Conservation (phyloP, 2,113 vertebrate species). For the Psophia crepitans region DNA sequence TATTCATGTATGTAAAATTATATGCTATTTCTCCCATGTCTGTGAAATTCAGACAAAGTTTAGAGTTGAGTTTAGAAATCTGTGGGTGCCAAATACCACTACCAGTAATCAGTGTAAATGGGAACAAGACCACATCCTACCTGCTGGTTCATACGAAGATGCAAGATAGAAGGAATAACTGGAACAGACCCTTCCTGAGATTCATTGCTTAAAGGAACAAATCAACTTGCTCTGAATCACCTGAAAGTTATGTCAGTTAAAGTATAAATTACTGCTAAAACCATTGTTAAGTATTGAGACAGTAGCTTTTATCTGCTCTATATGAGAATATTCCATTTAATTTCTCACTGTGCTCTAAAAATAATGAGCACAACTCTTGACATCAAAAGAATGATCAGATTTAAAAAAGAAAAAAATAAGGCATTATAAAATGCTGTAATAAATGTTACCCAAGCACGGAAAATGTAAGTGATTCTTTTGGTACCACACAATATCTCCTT, state of each 20-base stretch:
- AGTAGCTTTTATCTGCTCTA: background rate
- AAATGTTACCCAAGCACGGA: background rate
- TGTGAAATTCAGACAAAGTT: background rate
- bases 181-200: background rate
- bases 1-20: background rate
- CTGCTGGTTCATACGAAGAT: background rate
- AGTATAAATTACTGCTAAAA: background rate
- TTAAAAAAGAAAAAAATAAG: background rate
- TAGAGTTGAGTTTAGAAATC: background rate
- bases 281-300: background rate
- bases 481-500: background rate
- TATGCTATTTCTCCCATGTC: background rate
- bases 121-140: background rate
- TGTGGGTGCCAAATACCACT: background rate
- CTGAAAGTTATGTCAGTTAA: background rate
- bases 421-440: background rate
- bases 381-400: background rate
- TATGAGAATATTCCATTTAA: background rate
- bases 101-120: background rate
- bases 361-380: background rate
- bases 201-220: background rate
- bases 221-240: background rate
- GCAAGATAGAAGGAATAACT: background rate
- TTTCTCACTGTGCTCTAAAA: background rate
- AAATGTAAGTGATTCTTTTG: background rate